Evolutionary conservation across 2,888 invertebrate genomes (phyloP), one percentile per base, ranked within the genome.

Genomic region (Ichneumoninae sp.): DNA sequence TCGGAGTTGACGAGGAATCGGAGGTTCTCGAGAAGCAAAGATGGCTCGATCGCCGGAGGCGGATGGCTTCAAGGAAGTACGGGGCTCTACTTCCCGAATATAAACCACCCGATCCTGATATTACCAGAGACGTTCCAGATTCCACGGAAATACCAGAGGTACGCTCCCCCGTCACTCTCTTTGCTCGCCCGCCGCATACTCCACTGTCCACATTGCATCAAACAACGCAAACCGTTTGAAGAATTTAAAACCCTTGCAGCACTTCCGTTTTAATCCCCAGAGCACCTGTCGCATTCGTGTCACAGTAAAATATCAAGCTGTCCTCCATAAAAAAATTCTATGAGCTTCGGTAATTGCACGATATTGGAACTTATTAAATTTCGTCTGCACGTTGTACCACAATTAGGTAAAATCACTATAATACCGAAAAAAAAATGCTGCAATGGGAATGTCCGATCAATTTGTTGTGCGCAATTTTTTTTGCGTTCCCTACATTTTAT

Each of bases 41-140:
- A 92, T 98, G 98, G 98, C 94, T 96, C 90, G 97, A 97, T 91
- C 95, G 97, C 92, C 95, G 97, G 92, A 96, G 96, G 93, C 94
- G 97, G 89, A 95, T 97, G 94, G 97, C 97, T 88, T 96, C 96
- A 91, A 96, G 97, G 94, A 96, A 95, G 93, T 95, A 95, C 88
- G 95, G 95, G 13, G 95, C 95, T 89, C 94, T 95, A 86, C 94
- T 95, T 91, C 94, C 94, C 90, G 96, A 95, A 93, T 94, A 94
- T 93, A 94, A 95, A 86, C 95, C 95, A 80, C 95, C 95, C 89
- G 95, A 95, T 93, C 95, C 95, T 90, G 95, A 95, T 88, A 95
- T 95, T 91, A 95, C 95, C 78, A 93, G 91, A 76, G 94, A 93
- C 81, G 93, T 93, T 44, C 93, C 93, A 47, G 93, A 93, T 88